Base-by-base conservation (phyloP, 1,140 invertebrate genomes). In the Polyergus mexicanus region DNA sequence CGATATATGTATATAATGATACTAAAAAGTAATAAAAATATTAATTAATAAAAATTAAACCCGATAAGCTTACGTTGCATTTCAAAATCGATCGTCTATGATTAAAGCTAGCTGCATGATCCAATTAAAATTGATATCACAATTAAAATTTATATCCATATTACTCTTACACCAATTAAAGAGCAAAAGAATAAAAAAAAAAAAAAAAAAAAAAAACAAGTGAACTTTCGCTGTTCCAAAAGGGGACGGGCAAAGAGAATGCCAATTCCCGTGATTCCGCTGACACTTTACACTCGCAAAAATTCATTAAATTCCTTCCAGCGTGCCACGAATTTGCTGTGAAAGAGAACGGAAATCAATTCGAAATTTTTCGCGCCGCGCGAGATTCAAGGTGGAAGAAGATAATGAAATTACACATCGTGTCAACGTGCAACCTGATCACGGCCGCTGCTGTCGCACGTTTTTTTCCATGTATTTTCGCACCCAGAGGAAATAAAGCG, bases 361-460 rank as follows among this genome's bases (percentile, higher is more conserved):
- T 58, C 68, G 41, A 83, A 83, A 74, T 74, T 83, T 83, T 62
- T 32, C 54, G 54, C 60, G 19, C 54, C 78, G 66, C 68, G 54
- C 72, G 78, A 71, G 78, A 81, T 71, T 56, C 78, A 83, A 83
- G 68, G 51, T 41, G 28, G 44, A 83, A 83, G 78, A 35, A 51
- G 54, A 83, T 83, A 83, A 83, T 74, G 68, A 72, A 74, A 83
- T 83, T 83, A 83, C 78, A 74, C 78, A 38, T 83, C 78, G 66
- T 81, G 78, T 81, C 78, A 81, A 83, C 68, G 38, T 83, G 54
- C 78, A 74, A 83, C 28, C 78, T 38, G 56, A 81, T 81, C 66
- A 54, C n/a, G 66, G n/a, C 32, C 28, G 16, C 38, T 41, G 25
- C 35, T 38, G 25, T 35, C 25, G 38, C 78, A 81, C 66, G 66